Conservation (phyloP, 2,113 vertebrate species). For the Corythaeola cristata region DNA sequence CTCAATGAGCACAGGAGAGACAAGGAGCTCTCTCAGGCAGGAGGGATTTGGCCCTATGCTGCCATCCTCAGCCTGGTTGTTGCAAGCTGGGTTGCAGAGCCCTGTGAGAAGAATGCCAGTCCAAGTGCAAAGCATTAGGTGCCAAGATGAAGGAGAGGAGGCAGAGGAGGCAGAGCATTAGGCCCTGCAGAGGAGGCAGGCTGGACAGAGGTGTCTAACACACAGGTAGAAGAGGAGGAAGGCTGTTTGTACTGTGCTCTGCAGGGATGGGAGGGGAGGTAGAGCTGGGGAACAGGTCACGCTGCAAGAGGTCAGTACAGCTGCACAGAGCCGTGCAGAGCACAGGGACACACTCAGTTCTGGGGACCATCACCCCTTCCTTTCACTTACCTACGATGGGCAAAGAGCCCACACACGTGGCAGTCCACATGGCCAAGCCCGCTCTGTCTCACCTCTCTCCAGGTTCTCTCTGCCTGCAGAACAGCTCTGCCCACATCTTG, state of each 20-base stretch:
- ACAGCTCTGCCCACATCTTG: too few species aligned
- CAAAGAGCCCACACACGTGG: too few species aligned
- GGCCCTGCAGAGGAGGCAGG: too few species aligned
- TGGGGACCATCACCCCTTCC: background rate
- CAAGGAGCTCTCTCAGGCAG: background rate
- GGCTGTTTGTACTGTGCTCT: background rate
- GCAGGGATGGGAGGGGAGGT: background rate
- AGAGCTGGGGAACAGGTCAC: background rate
- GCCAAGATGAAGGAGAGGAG: too few species aligned
- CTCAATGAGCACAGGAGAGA: background rate
- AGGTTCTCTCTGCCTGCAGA: too few species aligned
- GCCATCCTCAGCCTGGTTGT: background rate
- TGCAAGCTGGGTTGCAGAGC: background rate
- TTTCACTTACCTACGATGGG: too few species aligned
- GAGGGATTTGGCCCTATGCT: background rate
- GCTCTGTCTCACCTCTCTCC: too few species aligned
- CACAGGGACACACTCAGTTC: background rate
- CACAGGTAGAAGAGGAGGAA: background rate
- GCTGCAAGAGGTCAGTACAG: background rate
- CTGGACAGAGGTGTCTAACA: too few species aligned
- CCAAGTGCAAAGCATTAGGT: background rate
- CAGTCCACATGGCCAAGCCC: too few species aligned
- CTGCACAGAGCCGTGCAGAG: background rate
- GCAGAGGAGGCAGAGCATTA: too few species aligned
- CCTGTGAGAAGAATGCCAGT: background rate